Percentiles rank a stretch among this genome's conserved stretches.
Evolutionary conservation across 2,888 invertebrate genomes (phyloP).

Genomic region (Agelastica alni): DNA sequence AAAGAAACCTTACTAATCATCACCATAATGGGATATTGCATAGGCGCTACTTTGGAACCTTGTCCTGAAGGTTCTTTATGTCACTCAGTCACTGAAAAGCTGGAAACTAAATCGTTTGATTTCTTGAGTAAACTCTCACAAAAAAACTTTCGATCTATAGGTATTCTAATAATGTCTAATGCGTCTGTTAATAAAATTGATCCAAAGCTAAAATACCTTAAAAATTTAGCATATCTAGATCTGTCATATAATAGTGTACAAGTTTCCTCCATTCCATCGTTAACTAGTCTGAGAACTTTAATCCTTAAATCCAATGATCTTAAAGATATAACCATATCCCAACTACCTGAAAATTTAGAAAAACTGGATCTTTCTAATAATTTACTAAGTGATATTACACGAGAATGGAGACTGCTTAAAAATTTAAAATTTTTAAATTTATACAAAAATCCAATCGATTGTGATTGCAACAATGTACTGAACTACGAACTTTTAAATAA

Average conservation of each 20-base stretch:
- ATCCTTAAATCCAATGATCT: conserved; percentile 49
- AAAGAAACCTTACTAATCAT: conserved; percentile 29
- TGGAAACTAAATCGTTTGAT: conserved; percentile 71
- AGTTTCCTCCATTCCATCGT: conserved; percentile 37
- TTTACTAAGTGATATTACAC: conserved; percentile 62
- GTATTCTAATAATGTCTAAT: conserved; percentile 45
- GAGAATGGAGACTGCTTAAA: conserved; percentile 61
- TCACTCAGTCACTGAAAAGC: conserved; percentile 68
- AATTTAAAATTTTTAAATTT: conserved; percentile 67
- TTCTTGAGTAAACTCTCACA: conserved; percentile 68
- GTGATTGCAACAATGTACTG: conserved; percentile 70
- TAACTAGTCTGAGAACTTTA: conserved; percentile 48
- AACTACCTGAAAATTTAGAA: conserved; percentile 49
- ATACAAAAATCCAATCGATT: conserved; percentile 70
- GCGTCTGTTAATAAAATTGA: conserved; percentile 46
- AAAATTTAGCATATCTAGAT: conserved; percentile 48
- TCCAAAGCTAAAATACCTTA: conserved; percentile 49
- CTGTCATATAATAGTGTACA: conserved; percentile 47
- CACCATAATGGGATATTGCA: conserved; percentile 34
- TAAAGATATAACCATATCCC: conserved; percentile 43
- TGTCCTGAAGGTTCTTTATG: conserved; percentile 64
- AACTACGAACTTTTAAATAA: conserved; percentile 63
- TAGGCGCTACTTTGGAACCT: conserved; percentile 47
- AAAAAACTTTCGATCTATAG: conserved; percentile 46
- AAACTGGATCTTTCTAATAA: conserved; percentile 67